A percentile compares a stretch with the other conserved stretches of the same genome.
These are phyloP conservation scores for Eretmocerus hayati DNA, from an alignment of 2,888 invertebrate species.

Conservation along the genomic window DNA sequence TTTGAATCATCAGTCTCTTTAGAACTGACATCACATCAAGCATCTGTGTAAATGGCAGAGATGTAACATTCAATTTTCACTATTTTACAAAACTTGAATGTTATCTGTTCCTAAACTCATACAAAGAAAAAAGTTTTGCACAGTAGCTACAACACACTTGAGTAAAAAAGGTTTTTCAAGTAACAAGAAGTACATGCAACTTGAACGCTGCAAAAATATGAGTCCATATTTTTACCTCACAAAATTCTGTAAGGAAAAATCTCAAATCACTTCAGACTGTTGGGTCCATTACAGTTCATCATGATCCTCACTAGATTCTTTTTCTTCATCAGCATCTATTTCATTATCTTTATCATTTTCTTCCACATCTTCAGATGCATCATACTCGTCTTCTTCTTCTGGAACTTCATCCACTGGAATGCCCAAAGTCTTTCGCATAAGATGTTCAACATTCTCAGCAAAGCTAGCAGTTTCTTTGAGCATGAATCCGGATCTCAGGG, in stretches of 20 bases:
- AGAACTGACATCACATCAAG: conserved; percentile 1
- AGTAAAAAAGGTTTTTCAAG: conserved; percentile 15
- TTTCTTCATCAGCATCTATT: conserved; percentile 45
- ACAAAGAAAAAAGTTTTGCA: too few species aligned
- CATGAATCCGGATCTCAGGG: conserved; percentile 89
- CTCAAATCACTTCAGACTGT: too few species aligned
- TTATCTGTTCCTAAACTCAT: conserved; percentile 13
- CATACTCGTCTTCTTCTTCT: conserved; percentile 40
- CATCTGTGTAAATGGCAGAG: neutral
- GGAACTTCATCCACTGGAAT: conserved; percentile 66
- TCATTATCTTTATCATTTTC: conserved; percentile 46
- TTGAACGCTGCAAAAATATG: conserved; percentile 16
- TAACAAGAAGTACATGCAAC: conserved; percentile 17
- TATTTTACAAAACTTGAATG: conserved; percentile 1
- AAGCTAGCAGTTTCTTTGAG: conserved; percentile 80
- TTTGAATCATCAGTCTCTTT: neutral
- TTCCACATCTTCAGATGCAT: conserved; percentile 28
- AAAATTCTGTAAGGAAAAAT: conserved; percentile 26
- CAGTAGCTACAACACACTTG: too few species aligned
- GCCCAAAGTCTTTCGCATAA: conserved; percentile 77
- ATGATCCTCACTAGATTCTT: conserved; percentile 50
- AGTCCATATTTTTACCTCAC: conserved; percentile 26
- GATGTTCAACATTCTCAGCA: conserved; percentile 81
- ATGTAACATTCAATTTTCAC: neutral
- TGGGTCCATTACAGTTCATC: conserved; percentile 54